Evolutionary conservation across 2,113 vertebrate genomes (phyloP).

Genomic region (Conger conger): DNA sequence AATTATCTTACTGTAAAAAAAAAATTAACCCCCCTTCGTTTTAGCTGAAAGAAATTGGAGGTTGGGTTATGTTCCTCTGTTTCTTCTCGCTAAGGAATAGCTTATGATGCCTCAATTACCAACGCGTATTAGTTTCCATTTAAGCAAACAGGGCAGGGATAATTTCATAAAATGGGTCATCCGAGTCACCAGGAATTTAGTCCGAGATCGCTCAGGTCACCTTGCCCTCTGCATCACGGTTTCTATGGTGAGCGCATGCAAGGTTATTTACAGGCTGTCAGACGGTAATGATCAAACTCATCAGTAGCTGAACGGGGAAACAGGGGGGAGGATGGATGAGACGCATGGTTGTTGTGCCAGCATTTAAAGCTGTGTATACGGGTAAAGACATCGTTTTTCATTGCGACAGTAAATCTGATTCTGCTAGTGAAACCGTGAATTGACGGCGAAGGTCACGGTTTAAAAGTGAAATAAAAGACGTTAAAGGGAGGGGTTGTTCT

Average conservation of each 20-base stretch:
- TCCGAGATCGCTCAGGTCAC: not conserved
- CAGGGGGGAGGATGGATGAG: not conserved
- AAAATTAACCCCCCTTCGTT: not conserved
- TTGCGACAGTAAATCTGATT: not conserved
- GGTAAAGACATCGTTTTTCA: not conserved
- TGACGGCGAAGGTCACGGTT: not conserved
- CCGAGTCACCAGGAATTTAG: conserved; percentile 3
- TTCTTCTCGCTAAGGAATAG: conserved; percentile 5
- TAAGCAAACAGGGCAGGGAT: not conserved
- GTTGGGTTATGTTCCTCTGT: not conserved
- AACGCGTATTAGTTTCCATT: not conserved
- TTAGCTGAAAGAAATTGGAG: not conserved
- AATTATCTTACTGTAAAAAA: conserved; percentile 14
- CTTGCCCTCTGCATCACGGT: not conserved
- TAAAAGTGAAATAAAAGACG: not conserved
- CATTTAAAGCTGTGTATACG: not conserved
- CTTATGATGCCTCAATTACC: conserved; percentile 1
- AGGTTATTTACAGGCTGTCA: conserved; percentile 6
- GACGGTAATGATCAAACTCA: not conserved
- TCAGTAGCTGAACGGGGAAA: not conserved
- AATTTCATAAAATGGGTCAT: not conserved
- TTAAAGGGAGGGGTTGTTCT: not conserved
- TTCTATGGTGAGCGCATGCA: conserved; percentile 19
- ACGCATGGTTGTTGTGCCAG: not conserved
- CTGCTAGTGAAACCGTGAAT: not conserved